phyloP scores from a whole-genome alignment of 2,797 vertebrate species.

The Trachurus trachurus region DNA sequence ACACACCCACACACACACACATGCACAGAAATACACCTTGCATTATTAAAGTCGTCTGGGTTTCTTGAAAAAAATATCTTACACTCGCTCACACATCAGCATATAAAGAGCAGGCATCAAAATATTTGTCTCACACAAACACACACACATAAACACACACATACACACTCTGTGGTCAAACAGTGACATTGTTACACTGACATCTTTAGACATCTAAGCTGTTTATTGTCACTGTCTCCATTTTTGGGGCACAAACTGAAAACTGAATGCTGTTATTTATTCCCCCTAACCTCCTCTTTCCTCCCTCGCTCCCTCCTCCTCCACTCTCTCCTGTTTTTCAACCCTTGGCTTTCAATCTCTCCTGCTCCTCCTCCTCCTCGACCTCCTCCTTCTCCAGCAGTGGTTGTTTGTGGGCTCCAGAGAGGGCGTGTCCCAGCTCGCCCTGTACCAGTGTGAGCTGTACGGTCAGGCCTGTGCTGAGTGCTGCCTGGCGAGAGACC shows the following conservation, averaged over 20 bases:
- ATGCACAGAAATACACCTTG: constrained; percentile 45
- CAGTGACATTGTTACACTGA: constrained; percentile 41
- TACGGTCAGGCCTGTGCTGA: constrained; percentile 90
- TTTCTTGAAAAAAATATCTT: constrained; percentile 39
- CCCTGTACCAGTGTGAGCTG: constrained; percentile 90
- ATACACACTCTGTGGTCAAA: not conserved
- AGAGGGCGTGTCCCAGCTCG: constrained; percentile 89
- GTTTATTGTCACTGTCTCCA: constrained; percentile 30
- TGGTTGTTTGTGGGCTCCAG: constrained; percentile 87
- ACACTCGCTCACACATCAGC: constrained; percentile 9
- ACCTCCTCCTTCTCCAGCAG: constrained; percentile 65
- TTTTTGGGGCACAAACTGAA: not conserved
- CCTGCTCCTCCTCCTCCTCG: not conserved
- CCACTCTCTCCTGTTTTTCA: no score
- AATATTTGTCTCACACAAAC: constrained; percentile 14
- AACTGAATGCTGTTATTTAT: constrained; percentile 22
- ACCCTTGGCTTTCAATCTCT: not conserved
- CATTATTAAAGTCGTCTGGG: constrained; percentile 65
- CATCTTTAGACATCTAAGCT: constrained; percentile 21
- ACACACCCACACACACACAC: constrained; percentile 20
- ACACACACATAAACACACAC: constrained; percentile 20
- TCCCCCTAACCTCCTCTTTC: not conserved
- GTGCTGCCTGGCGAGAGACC: constrained; percentile 92
- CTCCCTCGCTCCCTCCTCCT: not conserved
- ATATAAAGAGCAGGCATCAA: constrained; percentile 20